phyloP scores from a whole-genome alignment of 1,140 invertebrate genomes.

The Steinernema khuongi region DNA sequence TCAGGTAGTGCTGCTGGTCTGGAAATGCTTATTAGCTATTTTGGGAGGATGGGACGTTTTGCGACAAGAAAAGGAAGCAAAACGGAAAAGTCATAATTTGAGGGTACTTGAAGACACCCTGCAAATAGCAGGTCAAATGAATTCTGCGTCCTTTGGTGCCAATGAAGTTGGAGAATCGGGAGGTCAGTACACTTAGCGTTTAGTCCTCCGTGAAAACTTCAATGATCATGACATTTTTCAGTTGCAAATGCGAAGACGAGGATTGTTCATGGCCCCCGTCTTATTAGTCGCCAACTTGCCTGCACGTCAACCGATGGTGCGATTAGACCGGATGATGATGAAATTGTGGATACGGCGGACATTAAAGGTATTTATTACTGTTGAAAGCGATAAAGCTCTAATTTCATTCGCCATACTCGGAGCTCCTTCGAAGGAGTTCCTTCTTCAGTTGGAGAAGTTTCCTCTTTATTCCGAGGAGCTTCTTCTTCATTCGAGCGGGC shows the following conservation, averaged over 20 bases:
- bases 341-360: neutral
- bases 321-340: neutral
- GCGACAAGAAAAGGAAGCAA: constrained; percentile 32
- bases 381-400: too few species aligned
- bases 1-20: constrained; percentile 45
- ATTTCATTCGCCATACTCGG: too few species aligned
- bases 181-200: neutral
- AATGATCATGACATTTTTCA: constrained; percentile 16
- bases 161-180: neutral
- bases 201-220: neutral
- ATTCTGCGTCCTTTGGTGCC: constrained; percentile 24
- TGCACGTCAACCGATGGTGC: constrained; percentile 15
- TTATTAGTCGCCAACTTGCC: constrained; percentile 14
- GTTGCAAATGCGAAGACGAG: constrained; percentile 16
- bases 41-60: constrained; percentile 49
- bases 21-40: constrained; percentile 51
- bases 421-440: too few species aligned
- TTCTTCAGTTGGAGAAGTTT: too few species aligned
- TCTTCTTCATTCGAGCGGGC: too few species aligned
- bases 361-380: neutral
- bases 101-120: constrained; percentile 52
- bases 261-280: neutral
- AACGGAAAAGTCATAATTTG: constrained; percentile 31
- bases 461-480: too few species aligned
- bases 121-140: constrained; percentile 42